Conservation (phyloP, 2,113 vertebrate species). For the Bos indicus region DNA sequence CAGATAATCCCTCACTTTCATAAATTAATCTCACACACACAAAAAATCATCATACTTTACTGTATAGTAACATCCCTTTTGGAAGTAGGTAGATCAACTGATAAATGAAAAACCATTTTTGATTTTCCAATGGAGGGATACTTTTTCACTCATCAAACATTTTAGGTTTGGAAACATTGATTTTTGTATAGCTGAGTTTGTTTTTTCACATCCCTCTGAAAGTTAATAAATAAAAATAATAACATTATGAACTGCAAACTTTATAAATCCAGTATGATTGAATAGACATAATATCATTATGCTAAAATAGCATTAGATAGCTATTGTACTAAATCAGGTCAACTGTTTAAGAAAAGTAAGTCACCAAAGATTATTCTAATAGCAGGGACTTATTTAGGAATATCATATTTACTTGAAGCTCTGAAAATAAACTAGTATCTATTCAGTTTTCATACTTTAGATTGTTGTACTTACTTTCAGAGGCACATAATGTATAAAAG, state of each 20-base stretch:
- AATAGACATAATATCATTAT: not conserved
- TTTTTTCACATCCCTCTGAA: not conserved
- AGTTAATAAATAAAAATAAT: not conserved
- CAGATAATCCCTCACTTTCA: not conserved
- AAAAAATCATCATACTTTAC: not conserved
- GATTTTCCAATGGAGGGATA: not conserved
- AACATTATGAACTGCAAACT: not conserved
- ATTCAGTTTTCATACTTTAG: not conserved
- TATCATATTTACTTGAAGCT: not conserved
- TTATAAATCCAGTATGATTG: not conserved
- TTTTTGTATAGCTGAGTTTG: not conserved
- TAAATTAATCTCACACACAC: not conserved
- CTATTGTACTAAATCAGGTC: not conserved
- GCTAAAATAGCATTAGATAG: not conserved
- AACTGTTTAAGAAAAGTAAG: not conserved
- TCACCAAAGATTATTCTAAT: not conserved
- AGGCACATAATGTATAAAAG: not conserved
- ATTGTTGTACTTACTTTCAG: not conserved
- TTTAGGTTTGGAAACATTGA: not conserved
- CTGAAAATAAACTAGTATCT: not conserved
- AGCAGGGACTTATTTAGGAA: not conserved
- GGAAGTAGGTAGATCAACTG: not conserved
- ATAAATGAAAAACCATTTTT: not conserved
- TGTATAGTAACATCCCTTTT: not conserved
- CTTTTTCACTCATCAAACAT: not conserved